These are phyloP conservation scores for Pristiophorus japonicus DNA, from an alignment of 2,113 vertebrate species.

Conservation along the genomic window DNA sequence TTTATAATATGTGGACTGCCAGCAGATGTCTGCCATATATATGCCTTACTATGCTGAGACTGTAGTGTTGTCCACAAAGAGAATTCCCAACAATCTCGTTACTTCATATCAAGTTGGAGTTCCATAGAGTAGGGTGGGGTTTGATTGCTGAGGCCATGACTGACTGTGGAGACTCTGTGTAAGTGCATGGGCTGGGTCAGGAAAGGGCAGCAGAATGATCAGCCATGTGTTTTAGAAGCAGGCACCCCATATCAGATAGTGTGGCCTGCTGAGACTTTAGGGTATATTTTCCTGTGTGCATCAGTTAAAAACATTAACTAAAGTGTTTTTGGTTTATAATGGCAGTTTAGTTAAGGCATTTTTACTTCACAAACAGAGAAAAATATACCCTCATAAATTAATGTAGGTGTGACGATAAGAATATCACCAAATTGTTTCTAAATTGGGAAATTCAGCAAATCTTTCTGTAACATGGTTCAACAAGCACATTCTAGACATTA, in stretches of 20 bases:
- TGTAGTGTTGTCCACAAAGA: neutral
- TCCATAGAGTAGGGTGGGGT: neutral
- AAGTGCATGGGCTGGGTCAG: neutral
- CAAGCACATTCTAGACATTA: neutral
- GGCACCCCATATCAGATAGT: neutral
- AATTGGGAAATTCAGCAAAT: neutral
- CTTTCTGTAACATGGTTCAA: neutral
- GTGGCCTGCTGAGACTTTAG: neutral
- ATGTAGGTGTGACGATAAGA: neutral
- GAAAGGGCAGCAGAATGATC: neutral
- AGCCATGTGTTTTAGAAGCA: neutral
- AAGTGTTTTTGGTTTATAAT: neutral
- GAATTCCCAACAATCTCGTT: neutral
- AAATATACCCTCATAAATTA: too few relatives aligned
- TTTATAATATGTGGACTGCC: neutral
- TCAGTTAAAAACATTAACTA: neutral
- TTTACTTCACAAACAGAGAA: neutral
- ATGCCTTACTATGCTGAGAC: neutral
- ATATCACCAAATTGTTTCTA: neutral
- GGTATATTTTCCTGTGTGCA: neutral
- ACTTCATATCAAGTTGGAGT: neutral
- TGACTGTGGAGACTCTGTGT: neutral
- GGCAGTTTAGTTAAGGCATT: neutral
- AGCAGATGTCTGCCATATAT: neutral
- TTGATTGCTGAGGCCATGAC: neutral